Conservation (phyloP, 1,140 invertebrate genomes). For the Ceratina calcarata region DNA sequence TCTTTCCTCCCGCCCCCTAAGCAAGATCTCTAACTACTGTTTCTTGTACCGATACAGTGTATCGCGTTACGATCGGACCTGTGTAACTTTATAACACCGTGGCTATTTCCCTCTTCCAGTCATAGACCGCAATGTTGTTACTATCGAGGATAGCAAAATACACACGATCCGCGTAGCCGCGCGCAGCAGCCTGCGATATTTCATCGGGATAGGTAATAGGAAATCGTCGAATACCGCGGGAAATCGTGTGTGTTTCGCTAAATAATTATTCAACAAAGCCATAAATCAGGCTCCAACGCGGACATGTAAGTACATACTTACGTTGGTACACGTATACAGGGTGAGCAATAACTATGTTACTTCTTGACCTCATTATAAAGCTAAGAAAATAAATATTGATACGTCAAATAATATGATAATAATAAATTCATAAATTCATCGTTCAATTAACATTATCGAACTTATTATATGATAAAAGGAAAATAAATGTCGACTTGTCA, state of each 20-base stretch:
- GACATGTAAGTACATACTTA: background rate
- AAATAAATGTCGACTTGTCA: no score
- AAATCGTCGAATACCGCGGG: background rate
- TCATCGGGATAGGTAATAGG: constrained; percentile 11
- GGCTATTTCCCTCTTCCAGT: constrained; percentile 37
- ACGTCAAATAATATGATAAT: no score
- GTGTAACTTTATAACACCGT: constrained; percentile 42
- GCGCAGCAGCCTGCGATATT: constrained; percentile 9
- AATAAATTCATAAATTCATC: no score
- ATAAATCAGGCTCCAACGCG: constrained; percentile 16
- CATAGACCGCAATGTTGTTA: constrained; percentile 48
- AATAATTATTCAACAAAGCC: constrained; percentile 31
- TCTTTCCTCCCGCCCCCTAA: background rate
- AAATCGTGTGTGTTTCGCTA: constrained; percentile 28
- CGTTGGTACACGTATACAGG: no score
- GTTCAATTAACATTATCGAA: no score
- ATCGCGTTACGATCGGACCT: constrained; percentile 44
- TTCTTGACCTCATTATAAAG: no score
- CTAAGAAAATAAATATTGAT: no score
- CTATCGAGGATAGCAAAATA: constrained; percentile 30
- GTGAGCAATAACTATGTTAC: no score
- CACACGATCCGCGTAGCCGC: constrained; percentile 5
- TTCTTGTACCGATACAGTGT: constrained; percentile 28
- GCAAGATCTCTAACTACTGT: constrained; percentile 41
- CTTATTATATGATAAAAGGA: no score